These are phyloP conservation scores for Heliconius charithonia DNA, from an alignment of 2,888 invertebrate species.

Conservation along the genomic window DNA sequence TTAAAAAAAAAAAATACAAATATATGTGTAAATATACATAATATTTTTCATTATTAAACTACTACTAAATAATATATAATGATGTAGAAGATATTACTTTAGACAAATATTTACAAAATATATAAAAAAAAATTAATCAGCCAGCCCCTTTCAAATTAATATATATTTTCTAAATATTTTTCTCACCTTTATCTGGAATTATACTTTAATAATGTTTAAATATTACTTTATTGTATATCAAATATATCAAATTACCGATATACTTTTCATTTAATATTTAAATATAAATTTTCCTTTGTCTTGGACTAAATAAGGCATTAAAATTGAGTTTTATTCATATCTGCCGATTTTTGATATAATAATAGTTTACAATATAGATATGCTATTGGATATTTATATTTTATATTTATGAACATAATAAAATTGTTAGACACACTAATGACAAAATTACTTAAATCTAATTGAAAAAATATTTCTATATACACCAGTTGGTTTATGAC, in stretches of 20 bases:
- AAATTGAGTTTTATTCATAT: constrained; percentile 53
- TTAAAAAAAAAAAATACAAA: constrained; percentile 4
- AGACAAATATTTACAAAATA: constrained; percentile 16
- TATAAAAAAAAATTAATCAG: not conserved
- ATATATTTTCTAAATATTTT: not conserved
- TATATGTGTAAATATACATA: not conserved
- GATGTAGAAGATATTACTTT: not conserved
- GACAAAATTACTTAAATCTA: constrained; percentile 37
- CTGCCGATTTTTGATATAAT: constrained; percentile 16
- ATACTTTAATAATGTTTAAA: not conserved
- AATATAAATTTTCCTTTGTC: constrained; percentile 50
- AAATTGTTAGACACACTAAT: not conserved
- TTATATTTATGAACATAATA: not conserved
- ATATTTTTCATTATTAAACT: not conserved
- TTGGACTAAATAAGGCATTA: constrained; percentile 64
- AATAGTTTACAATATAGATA: not conserved
- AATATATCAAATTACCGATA: not conserved
- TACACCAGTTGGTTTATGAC: constrained; percentile 40
- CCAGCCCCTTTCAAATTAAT: too few relatives aligned
- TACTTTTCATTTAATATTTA: not conserved
- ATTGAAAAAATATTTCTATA: constrained; percentile 53
- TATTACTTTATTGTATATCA: constrained; percentile 18
- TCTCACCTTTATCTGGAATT: not conserved
- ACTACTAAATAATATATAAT: constrained; percentile 1
- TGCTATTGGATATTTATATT: not conserved